Evolutionary conservation across 2,113 vertebrate genomes (phyloP), one percentile per base, ranked within the genome.

Genomic region (Amazona vittata): DNA sequence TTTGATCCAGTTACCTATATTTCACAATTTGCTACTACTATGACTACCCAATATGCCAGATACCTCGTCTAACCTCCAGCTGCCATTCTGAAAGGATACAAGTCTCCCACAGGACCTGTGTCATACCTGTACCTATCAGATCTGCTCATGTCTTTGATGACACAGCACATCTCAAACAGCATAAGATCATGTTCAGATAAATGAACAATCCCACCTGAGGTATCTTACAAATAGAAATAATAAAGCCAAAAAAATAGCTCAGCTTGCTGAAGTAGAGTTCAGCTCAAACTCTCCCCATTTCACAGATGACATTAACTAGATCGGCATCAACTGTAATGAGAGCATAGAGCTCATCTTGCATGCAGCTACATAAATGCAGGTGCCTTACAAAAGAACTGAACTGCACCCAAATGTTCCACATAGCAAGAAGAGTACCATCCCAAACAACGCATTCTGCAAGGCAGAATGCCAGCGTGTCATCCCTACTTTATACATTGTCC

Each of bases 21-120:
- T 64, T 0, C 39, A 33, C 0, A 0, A 64, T 39, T 39, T 55
- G 39, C 14, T 76, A 19, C 25, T 50, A 77, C 4, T 57, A 57
- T 37, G 37, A 37, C 33, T 15, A n/a, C 21, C 7, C 1, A 3
- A 52, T 59, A 37, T 18, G 15, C 4, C 43, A 50, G 35, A 64
- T 4, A 46, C 41, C 33, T 22, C 28, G 29, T 6, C n/a, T 5
- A 47, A 24, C 13, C 55, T 57, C 31, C 71, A 83, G 47, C 33
- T 57, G 50, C 47, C 21, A 14, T 19, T 79, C n/a, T 31, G 47
- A 44, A 77, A 55, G 21, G 4, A 8, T 9, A 76, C 15, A 29
- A 26, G 43, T 69, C 33, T 73, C 47, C 31, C 50, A 31, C 2
- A 73, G 11, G 22, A 26, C 63, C 31, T 29, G 9, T 33, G 49